phyloP scores from a whole-genome alignment of 35 echinoderm and acorn worm genomes.

The Eucidaris tribuloides region DNA sequence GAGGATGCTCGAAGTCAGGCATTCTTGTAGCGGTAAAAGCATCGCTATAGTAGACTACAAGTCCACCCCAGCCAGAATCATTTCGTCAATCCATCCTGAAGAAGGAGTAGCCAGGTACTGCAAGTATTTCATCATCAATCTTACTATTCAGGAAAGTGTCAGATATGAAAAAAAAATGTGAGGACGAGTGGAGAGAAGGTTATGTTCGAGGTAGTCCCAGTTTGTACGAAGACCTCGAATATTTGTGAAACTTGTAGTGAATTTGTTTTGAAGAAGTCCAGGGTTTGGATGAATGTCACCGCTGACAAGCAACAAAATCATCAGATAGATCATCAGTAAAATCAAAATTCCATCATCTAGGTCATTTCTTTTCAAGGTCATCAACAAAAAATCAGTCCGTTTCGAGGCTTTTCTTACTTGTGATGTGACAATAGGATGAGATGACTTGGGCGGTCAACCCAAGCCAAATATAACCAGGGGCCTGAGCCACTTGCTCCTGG shows the following conservation, averaged over 20 bases:
- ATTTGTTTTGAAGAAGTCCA: background rate
- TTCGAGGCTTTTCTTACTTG: background rate
- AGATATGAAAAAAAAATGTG: conserved; percentile 8
- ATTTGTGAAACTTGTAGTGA: background rate
- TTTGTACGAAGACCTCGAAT: conserved; percentile 18
- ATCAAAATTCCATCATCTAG: background rate
- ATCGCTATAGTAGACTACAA: conserved; percentile 16
- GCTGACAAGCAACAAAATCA: background rate
- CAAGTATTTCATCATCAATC: background rate
- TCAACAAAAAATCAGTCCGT: background rate
- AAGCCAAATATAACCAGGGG: background rate
- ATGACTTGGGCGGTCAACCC: conserved; percentile 4
- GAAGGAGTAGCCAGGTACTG: conserved; percentile 16
- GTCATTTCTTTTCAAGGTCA: background rate
- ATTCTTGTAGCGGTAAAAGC: conserved; percentile 12
- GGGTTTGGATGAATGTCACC: background rate
- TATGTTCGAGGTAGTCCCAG: background rate
- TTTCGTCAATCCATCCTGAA: background rate
- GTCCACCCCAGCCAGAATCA: conserved; percentile 10
- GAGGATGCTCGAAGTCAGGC: conserved; percentile 3
- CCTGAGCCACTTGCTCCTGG: conserved; percentile 19
- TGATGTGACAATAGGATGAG: background rate
- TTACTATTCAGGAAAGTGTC: conserved; percentile 36
- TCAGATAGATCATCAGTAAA: background rate
- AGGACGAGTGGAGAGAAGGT: background rate